Evolutionary conservation across 2,888 invertebrate genomes (phyloP).

Genomic region (Erebia ligea): DNA sequence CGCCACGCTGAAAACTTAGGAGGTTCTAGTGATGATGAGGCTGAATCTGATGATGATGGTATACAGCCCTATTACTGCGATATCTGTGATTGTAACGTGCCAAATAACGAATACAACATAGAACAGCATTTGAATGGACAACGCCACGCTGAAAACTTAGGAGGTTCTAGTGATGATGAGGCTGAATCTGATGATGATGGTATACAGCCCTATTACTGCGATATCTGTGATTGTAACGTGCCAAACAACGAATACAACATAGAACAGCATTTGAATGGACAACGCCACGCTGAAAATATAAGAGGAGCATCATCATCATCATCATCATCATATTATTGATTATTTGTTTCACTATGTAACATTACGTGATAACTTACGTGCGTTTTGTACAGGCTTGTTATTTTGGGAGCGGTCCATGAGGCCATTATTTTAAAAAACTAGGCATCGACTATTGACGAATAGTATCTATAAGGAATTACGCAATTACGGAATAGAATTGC

Average conservation of each 20-base stretch:
- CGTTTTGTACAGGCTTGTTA: no score
- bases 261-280: conserved; percentile 2
- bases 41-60: not conserved
- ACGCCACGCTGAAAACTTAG: not conserved
- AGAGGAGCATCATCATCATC: not conserved
- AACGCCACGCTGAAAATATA: not conserved
- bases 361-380: no score
- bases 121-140: conserved; percentile 2
- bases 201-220: conserved; percentile 13
- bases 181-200: not conserved
- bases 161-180: not conserved
- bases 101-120: conserved; percentile 4
- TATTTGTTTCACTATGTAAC: not conserved
- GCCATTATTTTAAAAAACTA: no score
- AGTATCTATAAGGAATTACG: no score
- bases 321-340: not conserved
- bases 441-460: no score
- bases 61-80: conserved; percentile 9
- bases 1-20: not conserved
- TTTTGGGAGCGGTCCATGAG: no score
- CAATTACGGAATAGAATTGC: no score
- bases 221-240: conserved; percentile 15
- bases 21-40: not conserved
- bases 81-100: conserved; percentile 15
- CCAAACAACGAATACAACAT: conserved; percentile 12